phyloP scores from a whole-genome alignment of 2,797 vertebrate species.

The Anabas testudineus region DNA sequence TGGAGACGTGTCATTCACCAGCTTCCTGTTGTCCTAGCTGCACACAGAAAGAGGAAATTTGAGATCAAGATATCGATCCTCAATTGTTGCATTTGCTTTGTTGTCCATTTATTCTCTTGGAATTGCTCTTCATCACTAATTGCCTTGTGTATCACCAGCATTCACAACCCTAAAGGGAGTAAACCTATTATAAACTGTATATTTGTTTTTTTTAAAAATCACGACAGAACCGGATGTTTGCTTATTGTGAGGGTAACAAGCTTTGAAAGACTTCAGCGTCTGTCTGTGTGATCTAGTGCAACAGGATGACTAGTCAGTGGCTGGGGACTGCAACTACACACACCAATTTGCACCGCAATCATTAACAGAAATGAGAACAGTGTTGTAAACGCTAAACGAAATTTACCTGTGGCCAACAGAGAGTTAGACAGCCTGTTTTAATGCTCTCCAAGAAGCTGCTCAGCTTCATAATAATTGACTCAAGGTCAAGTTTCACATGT shows the following conservation, averaged over 20 bases:
- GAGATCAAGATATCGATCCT: neutral
- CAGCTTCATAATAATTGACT: neutral
- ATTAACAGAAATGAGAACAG: conserved; percentile 55
- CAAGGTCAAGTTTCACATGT: conserved; percentile 27
- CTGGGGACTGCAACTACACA: conserved; percentile 31
- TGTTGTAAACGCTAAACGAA: conserved; percentile 46
- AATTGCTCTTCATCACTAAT: conserved; percentile 13
- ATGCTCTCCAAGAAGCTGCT: neutral
- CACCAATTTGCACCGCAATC: conserved; percentile 41
- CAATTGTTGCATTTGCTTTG: neutral
- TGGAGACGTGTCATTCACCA: conserved; percentile 3
- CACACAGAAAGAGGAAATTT: neutral
- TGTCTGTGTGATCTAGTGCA: conserved; percentile 24
- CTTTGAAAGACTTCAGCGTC: conserved; percentile 27
- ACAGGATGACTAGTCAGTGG: conserved; percentile 52
- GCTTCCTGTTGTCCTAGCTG: neutral
- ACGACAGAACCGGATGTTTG: conserved; percentile 18
- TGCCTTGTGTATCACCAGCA: conserved; percentile 19
- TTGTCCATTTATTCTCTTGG: conserved; percentile 14
- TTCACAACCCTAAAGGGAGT: neutral
- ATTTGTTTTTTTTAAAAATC: conserved; percentile 29
- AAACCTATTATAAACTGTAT: neutral
- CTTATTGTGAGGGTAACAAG: conserved; percentile 5
- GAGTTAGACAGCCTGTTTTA: conserved; percentile 8
- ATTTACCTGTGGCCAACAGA: conserved; percentile 46